Evolutionary conservation across 2,797 vertebrate genomes (phyloP), one percentile per base, ranked within the genome.

Genomic region (Petrocephalus sullivani): DNA sequence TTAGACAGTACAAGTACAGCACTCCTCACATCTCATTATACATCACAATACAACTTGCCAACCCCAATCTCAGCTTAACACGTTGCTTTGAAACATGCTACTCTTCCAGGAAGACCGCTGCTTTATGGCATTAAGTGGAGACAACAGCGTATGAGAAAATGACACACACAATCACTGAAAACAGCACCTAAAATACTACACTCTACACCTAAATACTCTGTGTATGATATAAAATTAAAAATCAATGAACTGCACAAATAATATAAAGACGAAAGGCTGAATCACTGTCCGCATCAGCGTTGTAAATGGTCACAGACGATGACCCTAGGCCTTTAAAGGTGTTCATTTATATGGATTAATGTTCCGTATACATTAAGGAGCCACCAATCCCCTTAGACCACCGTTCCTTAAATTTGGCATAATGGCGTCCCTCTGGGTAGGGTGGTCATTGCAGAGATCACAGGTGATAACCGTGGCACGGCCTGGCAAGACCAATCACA

Each of bases 121-220:
- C 93, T 94, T 90, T 92, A 92, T 92, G 93, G 91, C 88, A 87
- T 90, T 91, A 92, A 60, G 41, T 92, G 90, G 90, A 75, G 89
- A 19, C 90, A 88, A 89, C 90, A 92, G 60, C 9, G 3, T 2
- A 12, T 86, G 82, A 90, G 91, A 87, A 90, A 85, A 90, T 94
- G 95, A 19, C 46, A 75, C 92, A 93, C 89, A 85, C 54, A 92
- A 93, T 94, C 94, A 92, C 88, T 60, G 88, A 89, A 90, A 87
- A 90, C 88, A 81, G 90, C 94, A 93, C 92, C 93, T 92, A 94
- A 93, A 91, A 91, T 41, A 58, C 75, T 0, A 57, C 28, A 56
- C 91, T 88, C 86, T 89, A 64, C 91, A 89, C 46, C 67, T 83
- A 41, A 86, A 88, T 89, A 87, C 54, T 28, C 14, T 37, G 23